Evolutionary conservation across 1,140 invertebrate species (phyloP), one percentile per base, ranked within the genome.

Genomic region (Sesamia nonagrioides): DNA sequence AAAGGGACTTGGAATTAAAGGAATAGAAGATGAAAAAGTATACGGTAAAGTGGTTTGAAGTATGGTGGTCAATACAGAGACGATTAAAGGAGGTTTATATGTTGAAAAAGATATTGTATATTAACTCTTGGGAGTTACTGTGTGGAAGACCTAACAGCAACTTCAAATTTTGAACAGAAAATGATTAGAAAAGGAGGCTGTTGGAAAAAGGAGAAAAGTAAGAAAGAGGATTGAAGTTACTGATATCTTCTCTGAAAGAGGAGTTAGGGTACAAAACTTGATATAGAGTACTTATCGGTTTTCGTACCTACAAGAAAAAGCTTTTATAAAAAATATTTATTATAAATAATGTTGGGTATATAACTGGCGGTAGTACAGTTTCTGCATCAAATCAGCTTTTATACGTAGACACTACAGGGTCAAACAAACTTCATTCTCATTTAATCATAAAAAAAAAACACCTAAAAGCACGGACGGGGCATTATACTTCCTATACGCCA

Each of bases 401-500:
- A 58, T 18, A 72, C 35, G 15, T 42, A 50, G 45, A 50, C 66
- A 63, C 17, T 50, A 72, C 13, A 72, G n/a, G n/a, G 63, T n/a
- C 18, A 68, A 48, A 68, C 37, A 45, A 74, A 54, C 27, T 27
- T 35, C 40, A 72, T 54, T 50, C 54, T 42, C 13, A 15, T 42
- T 58, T 74, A 63, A 75, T 75, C 73, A 50, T 33, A 18, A 48
- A 21, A 37, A 50, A 33, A 68, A 77, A 52, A 56, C 45, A 54
- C 48, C 48, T 68, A 42, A 77, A 77, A 77, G 45, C 60, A 40
- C 15, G 54, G 50, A 11, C 50, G 15, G 9, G 40, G 15, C 60
- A 68, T 27, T 68, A 75, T 60, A 75, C 73, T 61, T 75, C 73
- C 74, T 77, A 68, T 52, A 77, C 56, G 42, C 68, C 33, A 56